Base-by-base conservation (phyloP, 2,797 vertebrate genomes). In the Helostoma temminkii region DNA sequence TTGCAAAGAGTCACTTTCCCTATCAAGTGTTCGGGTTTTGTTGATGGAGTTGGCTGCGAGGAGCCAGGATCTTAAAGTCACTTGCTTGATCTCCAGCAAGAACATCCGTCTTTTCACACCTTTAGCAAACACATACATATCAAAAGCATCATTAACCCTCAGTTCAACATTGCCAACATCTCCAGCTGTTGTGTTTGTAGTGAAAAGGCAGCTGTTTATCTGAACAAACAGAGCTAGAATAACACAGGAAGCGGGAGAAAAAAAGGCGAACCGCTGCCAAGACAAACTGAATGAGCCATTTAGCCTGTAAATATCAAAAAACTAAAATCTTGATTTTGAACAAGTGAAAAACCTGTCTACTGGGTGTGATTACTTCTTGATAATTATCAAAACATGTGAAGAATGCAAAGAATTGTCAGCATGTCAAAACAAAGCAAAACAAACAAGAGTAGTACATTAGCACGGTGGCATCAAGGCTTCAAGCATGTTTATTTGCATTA, bases 1-100 rank as follows among this genome's bases (percentile, higher is more conserved):
- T 42, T 47, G 58, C 36, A 58, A 71, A 70, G 73, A 81, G 55
- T 83, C 78, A 81, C 82, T 88, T 85, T 90, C 71, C 56, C 50
- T 15, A 49, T 53, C 5, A 25, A 43, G 74, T 46, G 22, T 74
- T 62, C 22, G 2, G 52, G 72, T 85, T 88, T 77, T 71, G 80
- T 76, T 86, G 76, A 62, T 83, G 53, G 32, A 76, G 71, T 85
- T 82, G 34, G 34, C 30, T 0, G 64, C 5, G 81, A 83, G 57
- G 42, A 57, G 34, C 76, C n/a, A n/a, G n/a, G n/a, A n/a, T n/a
- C n/a, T n/a, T n/a, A n/a, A n/a, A n/a, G n/a, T n/a, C n/a, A n/a
- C n/a, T n/a, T n/a, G n/a, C n/a, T n/a, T n/a, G n/a, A n/a, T n/a
- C n/a, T n/a, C 30, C n/a, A 15, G 34, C 59, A 28, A 28, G 48